Evolutionary conservation across 2,797 vertebrate species (phyloP), one percentile per base, ranked within the genome.

Genomic region (Cephalopachus bancanus): DNA sequence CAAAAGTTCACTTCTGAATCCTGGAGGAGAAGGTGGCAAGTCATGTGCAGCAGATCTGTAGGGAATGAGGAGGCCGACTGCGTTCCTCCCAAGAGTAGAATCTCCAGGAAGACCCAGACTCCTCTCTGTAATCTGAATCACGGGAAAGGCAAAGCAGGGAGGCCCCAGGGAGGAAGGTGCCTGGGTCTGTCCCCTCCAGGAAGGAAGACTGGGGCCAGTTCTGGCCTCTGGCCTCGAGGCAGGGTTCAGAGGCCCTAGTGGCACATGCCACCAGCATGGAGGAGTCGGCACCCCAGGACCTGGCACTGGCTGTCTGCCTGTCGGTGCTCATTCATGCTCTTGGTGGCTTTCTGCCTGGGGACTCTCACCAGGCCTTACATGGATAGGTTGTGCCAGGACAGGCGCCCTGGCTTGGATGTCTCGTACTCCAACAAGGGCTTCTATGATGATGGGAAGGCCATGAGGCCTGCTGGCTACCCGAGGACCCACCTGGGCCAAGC

Each of bases 341-440:
- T 99, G 3, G 95, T 99, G 65, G 99, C 99, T 44, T 99, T 99
- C 97, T 98, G 99, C 76, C 98, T 99, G 60, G 99, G 99, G 74
- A 99, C 98, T 75, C 83, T 99, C 4, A 90, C 98, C 17, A 99
- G 99, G 98, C 99, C 99, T 51, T 98, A 97, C 78, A 83, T 99
- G 26, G 98, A 99, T 57, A 95, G 69, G 24, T 97, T 99, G 57
- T 49, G 49, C 93, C 91, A 55, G 10, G 98, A 97, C 84, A 98
- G 98, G 97, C 96, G 60, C 0, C 64, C 98, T 0, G 22, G 55
- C 33, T 94, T 80, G 20, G 97, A 93, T 67, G 97, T 97, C 4
- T 95, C 26, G 0, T 98, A 99, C 55, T 98, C 98, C 14, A 99
- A 99, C 75, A 97, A 98, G 90, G 99, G 98, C n/a, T 99, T 98